Evolutionary conservation across 2,888 invertebrate genomes (phyloP), one percentile per base, ranked within the genome.

Genomic region (Gymnocheta viridis): DNA sequence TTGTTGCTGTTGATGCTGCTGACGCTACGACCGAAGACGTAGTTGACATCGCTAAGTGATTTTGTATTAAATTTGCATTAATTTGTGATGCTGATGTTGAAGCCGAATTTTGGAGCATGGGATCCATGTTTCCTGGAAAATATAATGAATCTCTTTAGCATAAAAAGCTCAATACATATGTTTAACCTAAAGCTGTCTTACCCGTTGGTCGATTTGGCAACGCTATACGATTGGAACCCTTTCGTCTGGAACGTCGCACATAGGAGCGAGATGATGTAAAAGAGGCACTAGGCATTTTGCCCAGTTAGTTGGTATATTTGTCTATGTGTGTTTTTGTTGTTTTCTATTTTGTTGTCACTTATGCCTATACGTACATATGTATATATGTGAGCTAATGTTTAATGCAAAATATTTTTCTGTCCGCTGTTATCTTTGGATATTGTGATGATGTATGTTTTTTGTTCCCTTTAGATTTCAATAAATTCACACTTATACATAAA

Each of bases 211-310:
- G 91, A 88, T 91, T 92, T 81, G 92, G 92, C 88, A 92, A 89
- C 85, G 92, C 92, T 83, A 92, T 96, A 92, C 97, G 95, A 93
- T 96, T 96, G 90, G 96, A 96, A 92, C 96, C 96, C 96, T 97
- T 97, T 94, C 97, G 96, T 92, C 97, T 95, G 92, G 97, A 97
- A 93, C 97, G 95, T 93, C 97, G 95, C 91, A 96, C 96, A 94
- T 96, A 97, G 93, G 96, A 96, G 94, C 97, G 95, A 93, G 96
- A 96, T 93, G 97, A 96, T 92, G 96, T 96, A 93, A 97, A 97
- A 93, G 97, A 97, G 94, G 97, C 97, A 95, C 97, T 97, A 94
- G 97, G 97, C 97, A 97, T 91, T 87, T 89, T 91, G 82, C 82
- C 67, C 81, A 81, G 56, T 81, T 83, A 51, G 27, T 38, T 27